Evolutionary conservation across 1,140 invertebrate species (phyloP), one percentile per base, ranked within the genome.

Genomic region (Cotesia chilonis): DNA sequence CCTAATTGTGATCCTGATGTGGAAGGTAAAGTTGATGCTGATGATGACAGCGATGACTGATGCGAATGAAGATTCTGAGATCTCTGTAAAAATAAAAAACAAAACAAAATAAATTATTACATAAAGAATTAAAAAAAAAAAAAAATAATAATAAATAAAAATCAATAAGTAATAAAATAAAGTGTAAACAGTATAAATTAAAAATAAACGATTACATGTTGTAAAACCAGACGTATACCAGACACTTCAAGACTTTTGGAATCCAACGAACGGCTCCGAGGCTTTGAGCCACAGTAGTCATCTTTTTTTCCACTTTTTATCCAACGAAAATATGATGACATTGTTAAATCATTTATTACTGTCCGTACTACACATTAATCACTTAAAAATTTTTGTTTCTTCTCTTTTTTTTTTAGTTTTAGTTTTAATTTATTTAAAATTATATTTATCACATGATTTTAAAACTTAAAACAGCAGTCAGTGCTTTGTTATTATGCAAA

Each of bases 231-330:
- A 14, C 90, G 88, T 68, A 94, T 89, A 12, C 93, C 93, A 60
- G 91, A 91, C 6, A 89, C 84, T 75, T 94, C 92, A 67, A 95
- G 84, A 4, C 92, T 89, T 73, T 92, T 90, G 4, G 93, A 90
- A 85, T 94, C 94, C 77, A 95, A 84, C 7, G 93, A 94, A 66
- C 92, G 88, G 82, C 93, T 94, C 52, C 93, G 88, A 2, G 91
- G 91, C 71, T 93, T 92, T 63, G 88, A 82, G 57, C 86, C 87
- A 74, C 88, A 87, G 74, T 88, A 85, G 66, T 89, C 89, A 78
- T 92, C 90, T 82, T 89, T 88, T 81, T 90, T 90, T 78, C 91
- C 89, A 75, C 90, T 90, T 83, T 91, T 91, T 77, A 92, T 92
- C 92, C 92, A 93, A 76, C 90, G 88, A 79, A 92, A 92, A 80